These are phyloP conservation scores for Athalia cordata DNA, from an alignment of 2,888 invertebrate genomes.

Conservation along the genomic window DNA sequence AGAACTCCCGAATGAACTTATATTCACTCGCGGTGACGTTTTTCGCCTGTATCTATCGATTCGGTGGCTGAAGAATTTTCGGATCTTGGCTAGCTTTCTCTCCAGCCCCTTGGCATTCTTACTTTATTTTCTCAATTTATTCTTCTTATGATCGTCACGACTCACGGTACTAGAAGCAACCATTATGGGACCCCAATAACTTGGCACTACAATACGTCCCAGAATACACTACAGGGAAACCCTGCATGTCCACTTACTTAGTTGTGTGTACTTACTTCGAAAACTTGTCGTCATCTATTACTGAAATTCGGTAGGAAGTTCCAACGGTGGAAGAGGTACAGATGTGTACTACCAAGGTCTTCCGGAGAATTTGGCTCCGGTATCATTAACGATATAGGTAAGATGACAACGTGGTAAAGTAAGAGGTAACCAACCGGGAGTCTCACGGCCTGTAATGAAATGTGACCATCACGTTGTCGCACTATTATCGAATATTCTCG, in stretches of 20 bases:
- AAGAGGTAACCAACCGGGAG: neutral
- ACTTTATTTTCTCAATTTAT: slow-evolving; percentile 17
- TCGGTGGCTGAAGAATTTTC: no score
- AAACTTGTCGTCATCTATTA: slow-evolving; percentile 41
- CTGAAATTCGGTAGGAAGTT: slow-evolving; percentile 13
- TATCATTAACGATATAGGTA: slow-evolving; percentile 16
- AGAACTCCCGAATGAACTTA: no score
- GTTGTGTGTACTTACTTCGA: slow-evolving; percentile 14
- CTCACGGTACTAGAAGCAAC: neutral
- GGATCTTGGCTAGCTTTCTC: no score
- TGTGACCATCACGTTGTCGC: slow-evolving; percentile 1
- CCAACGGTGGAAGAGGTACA: slow-evolving; percentile 21
- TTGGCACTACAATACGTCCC: slow-evolving; percentile 27
- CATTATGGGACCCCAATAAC: slow-evolving; percentile 11
- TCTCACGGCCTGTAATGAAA: neutral
- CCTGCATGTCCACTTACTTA: slow-evolving; percentile 28
- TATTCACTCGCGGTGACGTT: no score
- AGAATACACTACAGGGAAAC: neutral
- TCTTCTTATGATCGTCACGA: neutral
- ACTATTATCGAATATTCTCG: neutral
- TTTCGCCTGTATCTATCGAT: no score
- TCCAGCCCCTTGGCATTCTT: no score
- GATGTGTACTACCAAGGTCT: slow-evolving; percentile 15
- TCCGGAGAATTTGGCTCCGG: neutral
- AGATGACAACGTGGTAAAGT: slow-evolving; percentile 14